phyloP scores from a whole-genome alignment of 1,140 invertebrate genomes.

The Lordiphosa stackelbergi region DNA sequence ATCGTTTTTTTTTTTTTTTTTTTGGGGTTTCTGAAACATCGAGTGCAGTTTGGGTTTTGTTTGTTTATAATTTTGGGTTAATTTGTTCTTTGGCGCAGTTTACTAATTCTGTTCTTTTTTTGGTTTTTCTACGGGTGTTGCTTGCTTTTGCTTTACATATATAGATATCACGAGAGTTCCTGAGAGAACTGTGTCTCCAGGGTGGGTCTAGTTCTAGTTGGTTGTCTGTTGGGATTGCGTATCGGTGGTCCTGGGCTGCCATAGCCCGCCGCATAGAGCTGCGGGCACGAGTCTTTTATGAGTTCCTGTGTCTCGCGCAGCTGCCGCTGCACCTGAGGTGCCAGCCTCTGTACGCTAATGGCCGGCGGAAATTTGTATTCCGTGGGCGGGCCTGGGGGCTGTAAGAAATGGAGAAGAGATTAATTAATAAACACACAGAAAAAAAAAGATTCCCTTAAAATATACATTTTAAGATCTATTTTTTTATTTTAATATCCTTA shows the following conservation, averaged over 20 bases:
- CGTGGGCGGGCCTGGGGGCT: slow-evolving; percentile 54
- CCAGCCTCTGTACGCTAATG: slow-evolving; percentile 75
- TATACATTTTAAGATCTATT: too few species aligned
- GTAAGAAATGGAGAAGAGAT: background rate
- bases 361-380: slow-evolving; percentile 76
- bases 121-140: slow-evolving; percentile 39
- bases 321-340: slow-evolving; percentile 76
- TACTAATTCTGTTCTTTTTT: slow-evolving; percentile 45
- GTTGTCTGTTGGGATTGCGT: slow-evolving; percentile 74
- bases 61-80: slow-evolving; percentile 53
- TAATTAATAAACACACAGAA: background rate
- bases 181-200: slow-evolving; percentile 77
- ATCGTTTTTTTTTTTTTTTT: slow-evolving; percentile 21
- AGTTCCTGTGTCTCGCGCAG: slow-evolving; percentile 77
- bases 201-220: slow-evolving; percentile 76
- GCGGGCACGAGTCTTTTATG: slow-evolving; percentile 77
- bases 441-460: too few species aligned
- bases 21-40: slow-evolving; percentile 60
- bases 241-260: slow-evolving; percentile 75
- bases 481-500: too few species aligned
- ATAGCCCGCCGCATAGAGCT: slow-evolving; percentile 76
- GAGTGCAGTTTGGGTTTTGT: slow-evolving; percentile 59
- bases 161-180: slow-evolving; percentile 78
- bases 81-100: slow-evolving; percentile 69
- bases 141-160: slow-evolving; percentile 69